Evolutionary conservation across 2,113 vertebrate species (phyloP), one percentile per base, ranked within the genome.

Genomic region (Dicrurus megarhynchus): DNA sequence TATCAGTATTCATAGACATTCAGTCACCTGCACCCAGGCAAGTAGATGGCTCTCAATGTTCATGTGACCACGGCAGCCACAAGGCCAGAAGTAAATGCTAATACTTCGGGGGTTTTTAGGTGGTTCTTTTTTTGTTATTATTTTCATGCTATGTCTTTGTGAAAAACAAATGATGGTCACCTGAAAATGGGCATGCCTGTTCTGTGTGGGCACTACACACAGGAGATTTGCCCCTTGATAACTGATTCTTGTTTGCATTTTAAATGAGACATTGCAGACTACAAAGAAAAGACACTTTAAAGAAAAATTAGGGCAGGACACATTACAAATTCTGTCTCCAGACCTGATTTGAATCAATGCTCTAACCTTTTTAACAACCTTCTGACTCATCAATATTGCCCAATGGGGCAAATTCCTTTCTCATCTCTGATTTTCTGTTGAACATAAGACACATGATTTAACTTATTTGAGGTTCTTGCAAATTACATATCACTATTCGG

Each of bases 51-150:
- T 8, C 14, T 87, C 49, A 14, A 2, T 5, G 16, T 44, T 42
- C 22, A 18, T 16, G 32, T 18, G 50, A 49, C 8, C 17, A 35
- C 17, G 30, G 5, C 59, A 77, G 33, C 27, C 9, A 79, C n/a
- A 47, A 20, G 20, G 18, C 4, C 15, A 57, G 33, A 84, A 44
- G n/a, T 56, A 56, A 88, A 57, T 19, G 20, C 3, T 28, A 30
- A 27, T 18, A 28, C 1, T 10, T 0, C 5, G 41, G 16, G 30
- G 5, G 1, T 6, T 63, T 37, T 47, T 18, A 56, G 16, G 16
- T 37, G 10, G 0, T 2, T 33, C 16, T 5, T 33, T 35, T 63
- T 39, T 67, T n/a, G n/a, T n/a, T 53, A 49, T 5, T 35, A 44
- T 69, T 88, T 63, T 35, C 16, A 27, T 3, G 1, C 24, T 84